Percentiles rank a stretch among this genome's conserved stretches.
Conservation (phyloP, 1,140 invertebrate genomes). For the Diorhabda elongata region DNA sequence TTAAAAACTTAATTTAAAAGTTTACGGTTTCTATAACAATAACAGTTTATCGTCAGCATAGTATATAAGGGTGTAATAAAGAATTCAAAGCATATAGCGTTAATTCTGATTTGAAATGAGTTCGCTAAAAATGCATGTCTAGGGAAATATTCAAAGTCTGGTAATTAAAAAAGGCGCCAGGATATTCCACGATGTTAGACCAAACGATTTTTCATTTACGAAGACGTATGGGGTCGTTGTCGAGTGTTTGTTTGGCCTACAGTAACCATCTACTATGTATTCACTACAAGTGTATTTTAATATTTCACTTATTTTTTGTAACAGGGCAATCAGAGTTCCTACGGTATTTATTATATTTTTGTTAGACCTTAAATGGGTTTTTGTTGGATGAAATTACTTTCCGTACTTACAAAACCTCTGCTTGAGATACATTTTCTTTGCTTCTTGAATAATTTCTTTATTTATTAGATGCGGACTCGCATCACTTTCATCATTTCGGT, state of each 20-base stretch:
- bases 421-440: slow-evolving; percentile 30
- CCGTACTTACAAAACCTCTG: slow-evolving; percentile 28
- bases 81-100: slow-evolving; percentile 26
- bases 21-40: slow-evolving; percentile 26
- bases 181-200: slow-evolving; percentile 15
- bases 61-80: slow-evolving; percentile 25
- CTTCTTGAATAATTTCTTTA: slow-evolving; percentile 33
- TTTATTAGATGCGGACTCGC: slow-evolving; percentile 14
- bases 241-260: slow-evolving; percentile 16
- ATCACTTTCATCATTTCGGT: slow-evolving; percentile 15
- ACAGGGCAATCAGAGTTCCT: slow-evolving; percentile 35
- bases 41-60: slow-evolving; percentile 27
- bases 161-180: slow-evolving; percentile 37
- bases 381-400: slow-evolving; percentile 37
- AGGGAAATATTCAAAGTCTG: slow-evolving; percentile 31
- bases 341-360: slow-evolving; percentile 38
- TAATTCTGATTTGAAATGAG: slow-evolving; percentile 36
- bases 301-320: slow-evolving; percentile 39
- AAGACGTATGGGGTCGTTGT: not conserved
- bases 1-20: slow-evolving; percentile 24
- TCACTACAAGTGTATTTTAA: slow-evolving; percentile 30
- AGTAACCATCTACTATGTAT: slow-evolving; percentile 18
- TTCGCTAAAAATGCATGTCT: slow-evolving; percentile 35
- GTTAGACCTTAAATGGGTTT: slow-evolving; percentile 37
- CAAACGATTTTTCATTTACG: slow-evolving; percentile 9